Evolutionary conservation across 2,797 vertebrate genomes (phyloP).

Genomic region (Arctocebus calabarensis): DNA sequence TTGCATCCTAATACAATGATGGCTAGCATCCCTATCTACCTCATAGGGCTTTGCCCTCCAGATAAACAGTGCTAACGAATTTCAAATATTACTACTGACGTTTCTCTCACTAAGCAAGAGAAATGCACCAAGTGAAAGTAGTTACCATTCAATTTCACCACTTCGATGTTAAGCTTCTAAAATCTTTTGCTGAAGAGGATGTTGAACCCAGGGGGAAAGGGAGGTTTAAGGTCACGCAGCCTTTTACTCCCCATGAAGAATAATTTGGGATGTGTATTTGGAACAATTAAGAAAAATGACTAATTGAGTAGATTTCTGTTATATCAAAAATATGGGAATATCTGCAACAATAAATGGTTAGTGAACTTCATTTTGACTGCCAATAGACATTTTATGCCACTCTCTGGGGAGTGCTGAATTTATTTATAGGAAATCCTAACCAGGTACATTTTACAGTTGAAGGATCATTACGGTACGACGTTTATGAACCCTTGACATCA

Average conservation of each 20-base stretch:
- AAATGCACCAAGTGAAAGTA: neutral
- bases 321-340: neutral
- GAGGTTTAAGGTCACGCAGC: neutral
- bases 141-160: neutral
- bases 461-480: neutral
- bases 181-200: neutral
- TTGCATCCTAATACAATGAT: neutral
- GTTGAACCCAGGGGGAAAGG: neutral
- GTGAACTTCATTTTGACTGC: neutral
- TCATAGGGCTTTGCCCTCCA: neutral
- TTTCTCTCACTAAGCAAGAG: neutral
- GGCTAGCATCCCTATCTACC: neutral
- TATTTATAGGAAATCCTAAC: neutral
- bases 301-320: neutral
- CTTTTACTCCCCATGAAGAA: neutral
- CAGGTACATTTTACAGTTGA: neutral
- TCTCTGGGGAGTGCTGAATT: neutral
- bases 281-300: neutral
- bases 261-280: neutral
- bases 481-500: conserved; percentile 32
- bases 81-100: neutral
- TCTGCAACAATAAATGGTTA: neutral
- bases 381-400: neutral
- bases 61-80: neutral
- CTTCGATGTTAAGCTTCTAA: neutral